Conservation (phyloP, 1,140 invertebrate genomes). For the Heliconius himera region DNA sequence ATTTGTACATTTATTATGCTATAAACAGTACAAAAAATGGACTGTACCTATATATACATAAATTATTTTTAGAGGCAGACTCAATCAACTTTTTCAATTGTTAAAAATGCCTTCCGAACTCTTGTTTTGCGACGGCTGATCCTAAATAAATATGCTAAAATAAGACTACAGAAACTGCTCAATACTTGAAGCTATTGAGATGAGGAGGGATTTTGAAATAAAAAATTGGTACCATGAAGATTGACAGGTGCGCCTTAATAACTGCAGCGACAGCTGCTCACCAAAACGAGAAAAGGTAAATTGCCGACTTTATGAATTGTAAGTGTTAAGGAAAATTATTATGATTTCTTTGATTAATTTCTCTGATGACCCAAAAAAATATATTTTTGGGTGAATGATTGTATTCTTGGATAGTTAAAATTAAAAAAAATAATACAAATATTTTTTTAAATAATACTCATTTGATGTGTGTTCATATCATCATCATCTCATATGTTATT, state of each 20-base stretch:
- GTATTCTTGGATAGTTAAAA: too few relatives aligned
- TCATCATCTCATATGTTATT: too few relatives aligned
- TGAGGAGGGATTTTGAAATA: slow-evolving; percentile 71
- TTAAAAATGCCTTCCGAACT: slow-evolving; percentile 51
- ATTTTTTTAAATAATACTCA: too few relatives aligned
- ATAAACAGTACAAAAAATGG: background rate
- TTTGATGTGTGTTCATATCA: too few relatives aligned
- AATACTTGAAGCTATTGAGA: slow-evolving; percentile 65
- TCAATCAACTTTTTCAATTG: slow-evolving; percentile 63
- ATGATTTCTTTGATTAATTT: slow-evolving; percentile 45
- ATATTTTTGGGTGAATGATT: background rate
- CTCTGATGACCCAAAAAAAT: background rate
- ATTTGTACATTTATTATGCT: background rate
- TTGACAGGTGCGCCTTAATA: slow-evolving; percentile 82
- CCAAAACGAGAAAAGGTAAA: slow-evolving; percentile 78
- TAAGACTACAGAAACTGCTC: slow-evolving; percentile 61
- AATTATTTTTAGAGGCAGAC: slow-evolving; percentile 33
- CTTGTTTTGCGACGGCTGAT: slow-evolving; percentile 54
- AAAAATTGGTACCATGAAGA: slow-evolving; percentile 71
- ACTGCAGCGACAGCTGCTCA: slow-evolving; percentile 70
- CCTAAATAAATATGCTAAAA: slow-evolving; percentile 77
- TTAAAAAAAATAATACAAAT: too few relatives aligned
- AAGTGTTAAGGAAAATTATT: slow-evolving; percentile 53
- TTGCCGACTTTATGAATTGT: slow-evolving; percentile 74
- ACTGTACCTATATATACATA: background rate